These are phyloP conservation scores for Metopolophium dirhodum DNA, from an alignment of 1,140 invertebrate genomes.

Conservation along the genomic window DNA sequence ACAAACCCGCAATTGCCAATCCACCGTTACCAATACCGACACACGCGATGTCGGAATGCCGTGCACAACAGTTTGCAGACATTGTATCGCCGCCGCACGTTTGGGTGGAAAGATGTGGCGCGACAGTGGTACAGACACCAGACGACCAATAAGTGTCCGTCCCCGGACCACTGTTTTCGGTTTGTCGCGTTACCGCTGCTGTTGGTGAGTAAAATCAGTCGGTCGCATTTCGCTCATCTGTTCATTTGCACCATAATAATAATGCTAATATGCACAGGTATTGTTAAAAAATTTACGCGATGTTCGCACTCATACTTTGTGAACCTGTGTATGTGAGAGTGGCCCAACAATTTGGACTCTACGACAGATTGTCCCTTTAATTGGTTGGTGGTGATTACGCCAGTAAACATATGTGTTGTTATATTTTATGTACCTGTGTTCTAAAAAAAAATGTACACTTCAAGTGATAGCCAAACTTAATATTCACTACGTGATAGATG, in stretches of 20 bases:
- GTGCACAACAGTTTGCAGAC: not conserved
- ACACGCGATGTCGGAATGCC: not conserved
- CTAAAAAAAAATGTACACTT: not conserved
- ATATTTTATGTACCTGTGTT: not conserved
- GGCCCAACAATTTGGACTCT: not conserved
- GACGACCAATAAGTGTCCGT: not conserved
- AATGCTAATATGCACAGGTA: not conserved
- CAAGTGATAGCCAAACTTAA: not conserved
- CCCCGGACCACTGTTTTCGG: not conserved
- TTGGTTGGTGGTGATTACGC: not conserved
- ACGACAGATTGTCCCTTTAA: not conserved
- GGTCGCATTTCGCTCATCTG: not conserved
- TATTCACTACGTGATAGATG: not conserved
- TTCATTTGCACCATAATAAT: not conserved
- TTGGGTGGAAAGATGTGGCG: conserved; percentile 21
- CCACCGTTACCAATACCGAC: not conserved
- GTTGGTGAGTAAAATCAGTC: not conserved
- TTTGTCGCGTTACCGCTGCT: not conserved
- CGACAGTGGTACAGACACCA: not conserved
- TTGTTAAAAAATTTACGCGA: not conserved
- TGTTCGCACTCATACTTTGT: not conserved
- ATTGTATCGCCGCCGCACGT: not conserved
- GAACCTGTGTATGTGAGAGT: not conserved
- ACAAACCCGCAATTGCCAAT: no score
- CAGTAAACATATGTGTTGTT: not conserved